These are phyloP conservation scores for Urocynchramus pylzowi DNA, from an alignment of 2,113 vertebrate species.

Conservation along the genomic window DNA sequence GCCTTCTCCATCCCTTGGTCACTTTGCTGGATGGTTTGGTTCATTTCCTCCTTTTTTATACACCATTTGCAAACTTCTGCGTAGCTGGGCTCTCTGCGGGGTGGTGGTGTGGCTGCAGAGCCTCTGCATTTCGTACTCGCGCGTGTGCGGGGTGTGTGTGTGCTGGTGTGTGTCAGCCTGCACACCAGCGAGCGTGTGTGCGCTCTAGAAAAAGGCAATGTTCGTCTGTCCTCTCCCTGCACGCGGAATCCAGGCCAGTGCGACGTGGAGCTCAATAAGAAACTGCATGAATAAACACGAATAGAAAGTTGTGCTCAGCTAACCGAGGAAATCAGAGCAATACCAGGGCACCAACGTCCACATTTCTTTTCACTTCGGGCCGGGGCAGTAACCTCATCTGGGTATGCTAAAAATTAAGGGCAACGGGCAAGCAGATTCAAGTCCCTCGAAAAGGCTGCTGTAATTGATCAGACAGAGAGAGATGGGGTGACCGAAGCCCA, in stretches of 20 bases:
- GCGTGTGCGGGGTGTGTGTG: rapidly evolving
- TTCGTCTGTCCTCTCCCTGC: constrained; percentile 51
- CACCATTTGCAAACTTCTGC: not conserved
- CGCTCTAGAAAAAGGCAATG: not conserved
- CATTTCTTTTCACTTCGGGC: constrained; percentile 45
- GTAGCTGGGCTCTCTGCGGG: not conserved
- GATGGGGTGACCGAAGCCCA: not conserved
- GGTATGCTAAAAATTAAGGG: constrained; percentile 54
- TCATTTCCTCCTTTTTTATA: not conserved
- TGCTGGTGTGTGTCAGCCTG: not conserved
- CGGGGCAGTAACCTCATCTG: constrained; percentile 43
- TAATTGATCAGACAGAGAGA: not conserved
- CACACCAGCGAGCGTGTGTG: not conserved
- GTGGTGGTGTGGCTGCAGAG: not conserved
- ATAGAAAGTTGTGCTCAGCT: constrained; percentile 95
- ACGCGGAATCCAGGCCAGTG: constrained; percentile 72
- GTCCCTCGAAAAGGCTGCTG: not conserved
- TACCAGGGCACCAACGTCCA: constrained; percentile 73
- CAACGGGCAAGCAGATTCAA: constrained; percentile 5
- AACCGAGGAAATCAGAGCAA: constrained; percentile 88
- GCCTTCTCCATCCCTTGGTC: not conserved
- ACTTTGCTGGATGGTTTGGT: not conserved
- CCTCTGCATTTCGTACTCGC: not conserved
- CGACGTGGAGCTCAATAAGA: constrained; percentile 81
- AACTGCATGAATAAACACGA: constrained; percentile 94